Evolutionary conservation across 2,888 invertebrate genomes (phyloP), one percentile per base, ranked within the genome.

Genomic region (Argyresthia albistria): DNA sequence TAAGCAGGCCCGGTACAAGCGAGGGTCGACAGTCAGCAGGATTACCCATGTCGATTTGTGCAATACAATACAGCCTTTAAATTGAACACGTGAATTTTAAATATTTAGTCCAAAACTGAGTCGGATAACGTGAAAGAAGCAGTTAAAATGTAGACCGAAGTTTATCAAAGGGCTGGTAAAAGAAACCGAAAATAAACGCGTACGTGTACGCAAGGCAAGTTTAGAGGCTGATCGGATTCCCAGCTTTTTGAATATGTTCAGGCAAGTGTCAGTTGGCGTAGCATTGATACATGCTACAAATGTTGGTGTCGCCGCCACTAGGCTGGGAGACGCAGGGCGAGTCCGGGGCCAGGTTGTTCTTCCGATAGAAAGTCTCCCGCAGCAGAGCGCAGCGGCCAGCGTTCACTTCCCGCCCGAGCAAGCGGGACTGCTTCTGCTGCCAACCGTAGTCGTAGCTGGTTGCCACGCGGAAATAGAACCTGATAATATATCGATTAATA

Each of bases 401-500:
- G 65, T 88, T 80, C 10, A 76, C 65, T 56, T 88, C 79, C 14
- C 79, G 72, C 0, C 74, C 67, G 1, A 60, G 69, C 47, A 70
- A 52, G 8, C 65, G 64, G 0, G 78, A 66, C 36, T 71, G 64
- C 68, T 80, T 87, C 76, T 90, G 89, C 48, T 88, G 83, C 91
- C 91, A 91, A 1, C 91, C 91, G 69, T 91, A 90, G 60, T 83
- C 83, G 77, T 86, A 90, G 64, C 71, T 89, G 0, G 84, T 67
- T 1, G 75, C 68, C 61, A 88, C 73, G 4, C 89, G 87, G 62
- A 87, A 89, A 60, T 80, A 87, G 59, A 79, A 91, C 57, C 90
- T 86, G 54, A n/a, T n/a, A n/a, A n/a, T n/a, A n/a, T 8, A 39
- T 3, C 8, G 25, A 25, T 25, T 25, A 25, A 4, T 2, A 25